phyloP scores from a whole-genome alignment of 2,888 invertebrate species.

The Orthonychiurus folsomi region DNA sequence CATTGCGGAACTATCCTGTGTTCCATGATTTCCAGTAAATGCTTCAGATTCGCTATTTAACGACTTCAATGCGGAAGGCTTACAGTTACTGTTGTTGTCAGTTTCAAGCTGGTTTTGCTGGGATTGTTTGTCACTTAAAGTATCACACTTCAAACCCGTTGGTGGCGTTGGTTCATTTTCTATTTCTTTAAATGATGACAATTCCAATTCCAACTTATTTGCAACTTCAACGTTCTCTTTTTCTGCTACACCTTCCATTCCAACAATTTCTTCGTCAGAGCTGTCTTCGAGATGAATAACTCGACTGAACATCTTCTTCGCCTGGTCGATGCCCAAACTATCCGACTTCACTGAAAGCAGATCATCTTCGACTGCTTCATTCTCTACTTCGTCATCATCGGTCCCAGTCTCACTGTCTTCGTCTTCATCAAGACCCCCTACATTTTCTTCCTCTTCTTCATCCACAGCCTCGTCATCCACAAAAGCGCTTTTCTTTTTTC shows the following conservation, averaged over 20 bases:
- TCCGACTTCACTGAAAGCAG: slow-evolving; percentile 34
- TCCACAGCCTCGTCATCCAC: slow-evolving; percentile 50
- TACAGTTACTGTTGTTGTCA: background rate
- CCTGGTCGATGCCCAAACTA: background rate
- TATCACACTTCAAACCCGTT: no score
- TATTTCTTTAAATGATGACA: no score
- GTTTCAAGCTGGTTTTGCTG: background rate
- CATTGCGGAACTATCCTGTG: background rate
- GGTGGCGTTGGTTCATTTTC: no score
- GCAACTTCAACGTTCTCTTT: background rate
- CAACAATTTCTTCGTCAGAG: slow-evolving; percentile 3
- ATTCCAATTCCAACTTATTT: background rate
- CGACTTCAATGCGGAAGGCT: background rate
- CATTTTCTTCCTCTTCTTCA: slow-evolving; percentile 40
- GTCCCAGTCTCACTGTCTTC: slow-evolving; percentile 12
- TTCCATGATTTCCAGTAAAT: background rate
- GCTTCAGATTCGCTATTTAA: background rate
- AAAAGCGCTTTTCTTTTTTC: slow-evolving; percentile 43
- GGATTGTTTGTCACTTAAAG: background rate
- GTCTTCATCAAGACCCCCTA: slow-evolving; percentile 20
- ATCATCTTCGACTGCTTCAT: slow-evolving; percentile 45
- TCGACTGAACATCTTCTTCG: background rate
- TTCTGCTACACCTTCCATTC: background rate
- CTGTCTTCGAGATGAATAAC: slow-evolving; percentile 4
- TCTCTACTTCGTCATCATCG: slow-evolving; percentile 44